Base-by-base conservation (phyloP, 1,140 invertebrate genomes). In the Aethina tumida region DNA sequence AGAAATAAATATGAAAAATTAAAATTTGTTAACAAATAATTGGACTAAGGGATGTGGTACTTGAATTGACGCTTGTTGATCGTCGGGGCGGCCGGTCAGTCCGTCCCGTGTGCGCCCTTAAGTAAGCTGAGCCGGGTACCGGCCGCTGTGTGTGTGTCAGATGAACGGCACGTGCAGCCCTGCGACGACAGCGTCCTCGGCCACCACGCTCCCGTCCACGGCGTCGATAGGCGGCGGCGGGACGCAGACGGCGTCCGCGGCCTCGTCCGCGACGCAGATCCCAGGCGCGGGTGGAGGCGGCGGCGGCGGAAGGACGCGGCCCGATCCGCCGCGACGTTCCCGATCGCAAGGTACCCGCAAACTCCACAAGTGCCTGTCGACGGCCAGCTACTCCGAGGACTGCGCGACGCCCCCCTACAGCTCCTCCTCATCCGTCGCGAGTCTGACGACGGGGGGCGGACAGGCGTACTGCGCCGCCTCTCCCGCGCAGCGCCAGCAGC, bases 321-420 rank as follows among this genome's bases (percentile, higher is more conserved):
- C 55, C 40, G 60, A 58, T 50, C 60, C 61, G 42, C 64, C 59
- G 39, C 58, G 80, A 59, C 75, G 79, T 56, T 83, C 80, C 61
- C 80, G 83, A 66, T 82, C 78, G 67, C 84, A 88, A 84, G 84
- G 84, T 84, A 87, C 84, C 74, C 77, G 81, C 72, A 82, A 80
- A 72, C 77, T 85, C 65, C 79, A 83, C 73, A 84, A 84, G 75
- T 84, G 81, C 73, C 75, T 84, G 66, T 82, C 79, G 65, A 79
- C 81, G 55, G 78, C 80, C 62, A 81, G 75, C 63, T 75, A 77
- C 67, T 75, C 74, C 57, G 77, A 78, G 60, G 74, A 77, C 66
- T 62, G 62, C 56, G 59, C 64, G 65, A 66, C 65, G 65, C 45
- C 39, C 34, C 41, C 42, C 43, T 40, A 37, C 36, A 41, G 18